These are phyloP conservation scores for Poicephalus gulielmi DNA, from an alignment of 2,113 vertebrate species.

Conservation along the genomic window DNA sequence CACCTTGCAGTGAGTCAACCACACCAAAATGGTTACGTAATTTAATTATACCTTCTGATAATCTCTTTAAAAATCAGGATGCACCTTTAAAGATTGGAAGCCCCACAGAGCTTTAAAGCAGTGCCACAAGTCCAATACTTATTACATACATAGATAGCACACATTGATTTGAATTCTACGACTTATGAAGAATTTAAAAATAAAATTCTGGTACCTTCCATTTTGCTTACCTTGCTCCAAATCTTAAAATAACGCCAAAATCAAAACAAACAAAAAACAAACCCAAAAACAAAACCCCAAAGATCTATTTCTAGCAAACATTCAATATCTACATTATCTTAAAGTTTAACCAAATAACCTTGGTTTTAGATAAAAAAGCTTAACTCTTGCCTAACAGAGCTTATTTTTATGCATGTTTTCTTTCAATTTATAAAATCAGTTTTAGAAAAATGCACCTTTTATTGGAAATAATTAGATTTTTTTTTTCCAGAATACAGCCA, in stretches of 20 bases:
- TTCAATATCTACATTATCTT: neutral
- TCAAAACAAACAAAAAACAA: neutral
- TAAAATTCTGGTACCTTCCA: neutral
- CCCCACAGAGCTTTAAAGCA: neutral
- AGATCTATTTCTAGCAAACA: neutral
- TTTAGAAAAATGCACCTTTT: neutral
- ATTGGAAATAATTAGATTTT: neutral
- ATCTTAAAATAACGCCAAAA: neutral
- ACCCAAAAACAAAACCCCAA: neutral
- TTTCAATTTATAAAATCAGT: neutral
- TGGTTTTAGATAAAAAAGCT: neutral
- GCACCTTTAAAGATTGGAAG: neutral
- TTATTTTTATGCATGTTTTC: neutral
- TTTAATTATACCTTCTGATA: neutral
- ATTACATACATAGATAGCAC: neutral
- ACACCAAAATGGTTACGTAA: neutral
- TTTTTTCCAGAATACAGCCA: neutral
- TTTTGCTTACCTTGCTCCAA: neutral
- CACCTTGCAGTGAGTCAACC: neutral
- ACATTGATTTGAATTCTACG: neutral
- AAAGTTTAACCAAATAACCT: neutral
- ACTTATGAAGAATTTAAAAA: neutral
- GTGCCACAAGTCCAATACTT: neutral
- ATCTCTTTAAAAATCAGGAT: neutral
- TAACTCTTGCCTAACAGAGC: neutral